Conservation (phyloP, 2,113 vertebrate genomes). For the Catharus minimus region DNA sequence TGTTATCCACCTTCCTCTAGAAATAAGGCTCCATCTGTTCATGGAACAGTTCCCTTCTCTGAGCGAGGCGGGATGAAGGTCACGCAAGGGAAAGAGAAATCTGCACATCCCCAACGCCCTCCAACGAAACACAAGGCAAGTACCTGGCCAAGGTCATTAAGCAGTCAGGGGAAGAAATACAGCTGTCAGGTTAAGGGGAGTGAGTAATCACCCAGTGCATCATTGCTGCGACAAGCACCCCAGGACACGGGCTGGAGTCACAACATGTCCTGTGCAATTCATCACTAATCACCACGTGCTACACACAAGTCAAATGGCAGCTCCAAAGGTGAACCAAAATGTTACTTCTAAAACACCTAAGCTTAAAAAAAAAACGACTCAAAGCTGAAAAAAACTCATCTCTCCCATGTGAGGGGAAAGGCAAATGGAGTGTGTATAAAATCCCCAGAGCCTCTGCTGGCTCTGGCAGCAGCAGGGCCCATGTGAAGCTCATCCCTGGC, state of each 20-base stretch:
- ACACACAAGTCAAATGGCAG: not conserved
- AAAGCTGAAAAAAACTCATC: not conserved
- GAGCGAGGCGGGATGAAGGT: not conserved
- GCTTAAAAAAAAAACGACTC: not conserved
- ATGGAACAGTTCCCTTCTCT: not conserved
- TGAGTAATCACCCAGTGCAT: constrained; percentile 48
- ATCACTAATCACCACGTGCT: constrained; percentile 1
- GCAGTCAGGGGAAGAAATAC: constrained; percentile 25
- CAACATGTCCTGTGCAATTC: constrained; percentile 53
- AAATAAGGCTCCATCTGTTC: constrained; percentile 40
- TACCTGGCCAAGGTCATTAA: constrained; percentile 47
- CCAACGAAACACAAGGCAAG: not conserved
- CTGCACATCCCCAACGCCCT: not conserved
- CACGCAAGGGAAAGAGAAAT: not conserved
- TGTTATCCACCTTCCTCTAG: constrained; percentile 43
- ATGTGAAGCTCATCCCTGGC: not conserved
- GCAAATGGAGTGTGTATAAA: constrained; percentile 2
- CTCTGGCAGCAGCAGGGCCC: not conserved
- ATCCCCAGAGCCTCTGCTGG: not conserved
- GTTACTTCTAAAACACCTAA: not conserved
- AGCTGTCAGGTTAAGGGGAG: constrained; percentile 63
- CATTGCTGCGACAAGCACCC: constrained; percentile 61
- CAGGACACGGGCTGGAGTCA: constrained; percentile 48
- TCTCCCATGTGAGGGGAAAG: not conserved
- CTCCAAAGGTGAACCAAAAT: constrained; percentile 36